Conservation (phyloP, 2,888 invertebrate genomes). For the Cryptus armator region DNA sequence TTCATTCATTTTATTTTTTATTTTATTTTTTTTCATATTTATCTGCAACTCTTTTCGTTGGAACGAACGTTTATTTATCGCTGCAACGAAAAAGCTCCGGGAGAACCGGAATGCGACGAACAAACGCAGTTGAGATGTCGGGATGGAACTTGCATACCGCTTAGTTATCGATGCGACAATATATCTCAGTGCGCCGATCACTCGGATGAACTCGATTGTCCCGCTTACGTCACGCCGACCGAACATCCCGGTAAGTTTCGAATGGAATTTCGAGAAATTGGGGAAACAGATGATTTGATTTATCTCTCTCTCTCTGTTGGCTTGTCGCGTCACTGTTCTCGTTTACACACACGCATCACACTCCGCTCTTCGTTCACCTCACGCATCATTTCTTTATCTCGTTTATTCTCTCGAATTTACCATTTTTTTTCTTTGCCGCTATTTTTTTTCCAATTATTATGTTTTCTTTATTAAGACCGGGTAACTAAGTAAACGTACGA, state of each 20-base stretch:
- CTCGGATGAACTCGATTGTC: constrained; percentile 87
- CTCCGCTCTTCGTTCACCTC: not conserved
- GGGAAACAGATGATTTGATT: not conserved
- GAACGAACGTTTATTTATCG: constrained; percentile 63
- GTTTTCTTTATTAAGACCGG: too few relatives aligned
- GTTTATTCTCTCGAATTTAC: too few relatives aligned
- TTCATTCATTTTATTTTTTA: constrained; percentile 47
- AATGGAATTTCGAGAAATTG: not conserved
- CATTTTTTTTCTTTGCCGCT: too few relatives aligned
- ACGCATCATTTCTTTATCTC: not conserved
- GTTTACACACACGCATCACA: not conserved
- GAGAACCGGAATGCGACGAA: constrained; percentile 74
- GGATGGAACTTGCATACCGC: constrained; percentile 87
- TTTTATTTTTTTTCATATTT: constrained; percentile 58
- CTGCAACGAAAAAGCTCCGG: constrained; percentile 35
- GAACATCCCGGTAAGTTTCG: constrained; percentile 56
- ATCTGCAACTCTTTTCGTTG: constrained; percentile 60
- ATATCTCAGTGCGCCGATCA: constrained; percentile 87
- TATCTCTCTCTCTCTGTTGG: not conserved
- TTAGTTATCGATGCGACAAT: constrained; percentile 87
- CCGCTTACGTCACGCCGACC: constrained; percentile 37
- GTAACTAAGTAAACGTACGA: too few relatives aligned
- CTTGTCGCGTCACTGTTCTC: too few relatives aligned
- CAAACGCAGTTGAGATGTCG: constrained; percentile 85
- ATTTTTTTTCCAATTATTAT: too few relatives aligned